Conservation (phyloP, 2,113 vertebrate species). For the Eclectus roratus region DNA sequence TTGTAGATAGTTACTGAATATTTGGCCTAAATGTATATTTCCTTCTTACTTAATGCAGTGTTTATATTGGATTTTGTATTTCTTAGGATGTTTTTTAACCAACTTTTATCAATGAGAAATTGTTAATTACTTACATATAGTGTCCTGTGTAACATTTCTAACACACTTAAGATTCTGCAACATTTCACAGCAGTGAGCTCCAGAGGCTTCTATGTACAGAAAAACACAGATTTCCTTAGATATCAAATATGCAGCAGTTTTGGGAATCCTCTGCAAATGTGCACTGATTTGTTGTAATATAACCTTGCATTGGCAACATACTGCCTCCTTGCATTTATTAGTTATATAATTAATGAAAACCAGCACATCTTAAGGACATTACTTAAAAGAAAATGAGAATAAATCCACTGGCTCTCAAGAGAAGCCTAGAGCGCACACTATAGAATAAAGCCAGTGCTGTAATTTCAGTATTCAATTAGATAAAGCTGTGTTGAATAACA, state of each 20-base stretch:
- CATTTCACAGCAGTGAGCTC: neutral
- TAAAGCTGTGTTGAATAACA: neutral
- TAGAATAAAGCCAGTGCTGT: neutral
- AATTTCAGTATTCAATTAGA: neutral
- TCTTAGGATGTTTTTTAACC: neutral
- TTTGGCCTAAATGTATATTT: neutral
- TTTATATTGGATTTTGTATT: neutral
- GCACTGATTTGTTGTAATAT: neutral
- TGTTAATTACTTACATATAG: neutral
- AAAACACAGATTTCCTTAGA: neutral
- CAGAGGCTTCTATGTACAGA: neutral
- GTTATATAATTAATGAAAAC: neutral
- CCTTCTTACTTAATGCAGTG: neutral
- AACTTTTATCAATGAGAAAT: neutral
- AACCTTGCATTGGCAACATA: neutral
- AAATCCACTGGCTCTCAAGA: neutral
- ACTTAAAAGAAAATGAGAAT: neutral
- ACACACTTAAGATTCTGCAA: neutral
- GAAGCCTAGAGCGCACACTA: neutral
- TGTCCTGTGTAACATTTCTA: neutral
- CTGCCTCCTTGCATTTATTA: neutral
- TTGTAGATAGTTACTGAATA: neutral
- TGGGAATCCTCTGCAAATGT: neutral
- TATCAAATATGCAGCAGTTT: neutral
- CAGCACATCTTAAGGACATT: neutral